Evolutionary conservation across 2,113 vertebrate species (phyloP).

Genomic region (Anser brachyrhynchus): DNA sequence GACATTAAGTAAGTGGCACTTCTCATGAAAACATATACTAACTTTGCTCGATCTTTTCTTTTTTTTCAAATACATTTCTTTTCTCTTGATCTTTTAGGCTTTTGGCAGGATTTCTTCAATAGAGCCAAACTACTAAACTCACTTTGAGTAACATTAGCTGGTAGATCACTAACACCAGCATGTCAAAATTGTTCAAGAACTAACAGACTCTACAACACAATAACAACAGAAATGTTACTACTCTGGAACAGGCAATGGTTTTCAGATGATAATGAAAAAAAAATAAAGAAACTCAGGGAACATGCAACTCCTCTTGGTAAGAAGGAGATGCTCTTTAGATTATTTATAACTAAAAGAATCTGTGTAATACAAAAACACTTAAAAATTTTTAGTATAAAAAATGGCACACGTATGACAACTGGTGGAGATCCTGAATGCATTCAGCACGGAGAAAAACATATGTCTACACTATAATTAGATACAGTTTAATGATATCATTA

Average conservation of each 20-base stretch:
- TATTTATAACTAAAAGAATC: background rate
- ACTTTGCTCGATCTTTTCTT: background rate
- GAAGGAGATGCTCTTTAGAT: background rate
- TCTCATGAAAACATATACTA: background rate
- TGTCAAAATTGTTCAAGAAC: background rate
- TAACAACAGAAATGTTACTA: background rate
- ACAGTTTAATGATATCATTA: constrained; percentile 16
- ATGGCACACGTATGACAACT: background rate
- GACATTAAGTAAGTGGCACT: background rate
- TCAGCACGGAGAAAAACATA: background rate
- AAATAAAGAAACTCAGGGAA: background rate
- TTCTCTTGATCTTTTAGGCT: background rate
- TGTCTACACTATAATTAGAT: background rate
- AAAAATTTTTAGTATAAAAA: background rate
- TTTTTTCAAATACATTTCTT: background rate
- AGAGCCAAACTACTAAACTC: background rate
- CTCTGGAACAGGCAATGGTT: background rate
- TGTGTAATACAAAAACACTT: background rate
- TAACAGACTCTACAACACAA: background rate
- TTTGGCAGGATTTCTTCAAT: background rate
- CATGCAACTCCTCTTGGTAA: background rate
- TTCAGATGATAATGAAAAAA: background rate
- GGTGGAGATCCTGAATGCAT: background rate
- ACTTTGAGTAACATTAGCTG: background rate
- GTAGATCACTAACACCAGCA: background rate